Evolutionary conservation across 2,888 invertebrate genomes (phyloP), one percentile per base, ranked within the genome.

Genomic region (Pycnomerus fuliginosus): DNA sequence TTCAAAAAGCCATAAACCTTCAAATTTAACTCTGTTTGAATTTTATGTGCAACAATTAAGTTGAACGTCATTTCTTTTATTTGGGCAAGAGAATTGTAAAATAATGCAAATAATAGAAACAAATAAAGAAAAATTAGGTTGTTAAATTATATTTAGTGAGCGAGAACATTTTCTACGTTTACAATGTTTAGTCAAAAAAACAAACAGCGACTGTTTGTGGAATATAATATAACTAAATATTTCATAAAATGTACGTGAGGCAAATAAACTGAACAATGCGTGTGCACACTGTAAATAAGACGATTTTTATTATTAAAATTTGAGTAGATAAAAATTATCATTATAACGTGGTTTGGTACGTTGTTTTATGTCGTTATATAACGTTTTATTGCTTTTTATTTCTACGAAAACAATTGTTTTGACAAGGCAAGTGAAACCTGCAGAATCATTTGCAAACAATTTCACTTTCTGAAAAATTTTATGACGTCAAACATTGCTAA

Each of bases 121-220:
- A 42, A 44, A 38, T 37, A 40, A 32, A 16, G 44, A 34, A 41
- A 44, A 44, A 39, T 44, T 33, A 39, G 39, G 44, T 44, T 37
- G 33, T 44, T 44, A 44, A 44, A 34, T 20, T 39, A 39, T 27
- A 44, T 44, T 39, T 34, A 29, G 24, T 34, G 39, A 43, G 39
- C 39, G 38, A 48, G 23, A 43, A 48, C 42, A 43, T 43, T 43
- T 43, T 22, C 34, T 33, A 11, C 39, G 31, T 61, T 62, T 60
- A 62, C 57, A 56, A 60, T 60, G 61, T 62, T 62, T 60, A 60
- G 51, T 60, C 53, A 60, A 60, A 61, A 53, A 55, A 61, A 56
- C 58, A 62, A 61, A 61, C 52, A 60, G 34, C 29, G 44, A 44
- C 46, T 61, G 58, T 61, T 59, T 60, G 55, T 52, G 50, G 43